Evolutionary conservation across 2,888 invertebrate genomes (phyloP), one percentile per base, ranked within the genome.

Genomic region (Bombylius discolor): DNA sequence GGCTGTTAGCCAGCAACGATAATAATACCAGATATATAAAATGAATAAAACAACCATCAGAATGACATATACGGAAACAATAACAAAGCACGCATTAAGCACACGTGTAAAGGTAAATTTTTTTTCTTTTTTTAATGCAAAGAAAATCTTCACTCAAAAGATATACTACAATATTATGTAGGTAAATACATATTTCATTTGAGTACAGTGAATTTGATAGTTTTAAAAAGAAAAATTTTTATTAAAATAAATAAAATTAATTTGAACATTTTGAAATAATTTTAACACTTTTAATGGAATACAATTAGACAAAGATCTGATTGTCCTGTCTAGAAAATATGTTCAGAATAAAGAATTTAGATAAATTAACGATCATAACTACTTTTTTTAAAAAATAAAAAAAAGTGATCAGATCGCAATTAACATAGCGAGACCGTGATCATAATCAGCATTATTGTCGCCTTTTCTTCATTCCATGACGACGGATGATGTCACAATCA

Each of bases 401-500:
- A 51, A 54, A 59, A 55, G 56, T 57, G 49, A 53, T 53, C 56
- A 56, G 45, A 53, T 57, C 58, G 58, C 59, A 60, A 62, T 62
- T 62, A 61, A 61, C 62, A 61, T 57, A 60, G 58, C 57, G 56
- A 56, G 56, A 52, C 53, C 56, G 58, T 56, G 62, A 62, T 62
- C 55, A 53, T 61, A 61, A 62, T 62, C 61, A 58, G 56, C 56
- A 51, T 61, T 58, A 54, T 62, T 60, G 62, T 59, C 60, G 61
- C 61, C 61, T 60, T 61, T 61, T 58, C 48, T 53, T 55, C 56
- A 23, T 49, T 56, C 56, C 51, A 53, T 42, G 46, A 45, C 51
- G 44, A 48, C 47, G 51, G 52, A 58, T 58, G 58, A 58, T 58
- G 58, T 58, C 58, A 58, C 56, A 56, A 51, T 33, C 13, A 33